These are phyloP conservation scores for Gallinago jamesoni DNA, from an alignment of 2,113 vertebrate species.

Conservation along the genomic window DNA sequence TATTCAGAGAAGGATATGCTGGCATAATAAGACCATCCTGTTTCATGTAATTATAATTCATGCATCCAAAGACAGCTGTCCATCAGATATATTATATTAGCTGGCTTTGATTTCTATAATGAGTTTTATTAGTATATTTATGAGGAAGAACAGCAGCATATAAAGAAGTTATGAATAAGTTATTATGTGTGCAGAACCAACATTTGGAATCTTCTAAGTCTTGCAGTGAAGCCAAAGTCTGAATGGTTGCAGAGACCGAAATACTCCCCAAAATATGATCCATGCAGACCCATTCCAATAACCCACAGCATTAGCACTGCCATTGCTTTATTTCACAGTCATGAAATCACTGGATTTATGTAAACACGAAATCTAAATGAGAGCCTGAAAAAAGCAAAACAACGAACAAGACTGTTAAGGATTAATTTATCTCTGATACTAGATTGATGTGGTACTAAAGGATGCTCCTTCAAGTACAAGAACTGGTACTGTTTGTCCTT, in stretches of 20 bases:
- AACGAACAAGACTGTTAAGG: neutral
- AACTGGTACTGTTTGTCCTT: neutral
- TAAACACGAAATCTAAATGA: neutral
- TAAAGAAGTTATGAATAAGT: slow-evolving; percentile 56
- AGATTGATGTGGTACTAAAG: neutral
- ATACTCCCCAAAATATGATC: neutral
- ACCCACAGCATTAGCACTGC: neutral
- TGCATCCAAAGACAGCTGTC: slow-evolving; percentile 53
- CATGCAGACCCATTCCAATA: neutral
- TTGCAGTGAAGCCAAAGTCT: neutral
- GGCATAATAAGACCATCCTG: slow-evolving; percentile 33
- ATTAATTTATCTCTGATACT: neutral
- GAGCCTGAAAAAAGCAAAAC: neutral
- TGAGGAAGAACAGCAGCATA: slow-evolving; percentile 26
- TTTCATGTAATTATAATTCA: slow-evolving; percentile 42
- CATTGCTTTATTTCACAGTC: neutral
- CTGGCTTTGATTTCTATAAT: slow-evolving; percentile 59
- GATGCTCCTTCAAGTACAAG: neutral
- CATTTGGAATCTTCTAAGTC: neutral
- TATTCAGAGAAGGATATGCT: slow-evolving; percentile 54
- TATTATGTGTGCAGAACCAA: slow-evolving; percentile 21
- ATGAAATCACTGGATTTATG: neutral
- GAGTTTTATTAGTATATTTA: slow-evolving; percentile 65
- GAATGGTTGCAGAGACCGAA: neutral
- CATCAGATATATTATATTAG: slow-evolving; percentile 46